phyloP scores from a whole-genome alignment of 1,140 invertebrate genomes.

The Acromyrmex charruanus region DNA sequence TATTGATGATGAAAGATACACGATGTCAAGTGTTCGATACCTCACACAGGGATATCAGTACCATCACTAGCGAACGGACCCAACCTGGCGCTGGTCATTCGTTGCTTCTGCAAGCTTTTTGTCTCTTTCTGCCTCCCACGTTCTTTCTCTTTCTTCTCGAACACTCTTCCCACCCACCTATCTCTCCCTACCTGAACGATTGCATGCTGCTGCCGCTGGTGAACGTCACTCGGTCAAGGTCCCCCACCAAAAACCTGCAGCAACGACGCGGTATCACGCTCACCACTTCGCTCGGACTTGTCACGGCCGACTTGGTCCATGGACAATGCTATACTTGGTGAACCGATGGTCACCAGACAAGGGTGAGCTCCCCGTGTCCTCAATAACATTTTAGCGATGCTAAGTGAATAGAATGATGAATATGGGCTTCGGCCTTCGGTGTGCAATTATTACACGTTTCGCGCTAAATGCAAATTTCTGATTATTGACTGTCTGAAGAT shows the following conservation, averaged over 20 bases:
- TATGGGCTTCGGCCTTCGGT: slow-evolving; percentile 34
- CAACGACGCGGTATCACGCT: slow-evolving; percentile 23
- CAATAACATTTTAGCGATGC: slow-evolving; percentile 41
- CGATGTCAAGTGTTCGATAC: slow-evolving; percentile 32
- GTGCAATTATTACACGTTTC: background rate
- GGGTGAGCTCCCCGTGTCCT: slow-evolving; percentile 59
- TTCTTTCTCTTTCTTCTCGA: slow-evolving; percentile 11
- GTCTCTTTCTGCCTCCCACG: background rate
- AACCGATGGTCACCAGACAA: slow-evolving; percentile 52
- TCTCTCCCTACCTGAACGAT: slow-evolving; percentile 43
- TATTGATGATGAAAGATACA: slow-evolving; percentile 46
- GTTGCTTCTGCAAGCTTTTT: slow-evolving; percentile 9
- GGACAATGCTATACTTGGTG: slow-evolving; percentile 80
- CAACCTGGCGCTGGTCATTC: slow-evolving; percentile 9
- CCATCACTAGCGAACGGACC: background rate
- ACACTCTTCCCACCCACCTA: slow-evolving; percentile 16
- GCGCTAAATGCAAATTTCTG: slow-evolving; percentile 4
- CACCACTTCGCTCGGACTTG: background rate
- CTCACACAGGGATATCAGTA: slow-evolving; percentile 20
- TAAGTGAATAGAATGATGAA: slow-evolving; percentile 22
- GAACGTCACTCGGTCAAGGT: slow-evolving; percentile 84
- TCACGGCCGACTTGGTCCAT: slow-evolving; percentile 62
- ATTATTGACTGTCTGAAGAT: slow-evolving; percentile 16
- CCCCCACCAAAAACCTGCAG: slow-evolving; percentile 80
- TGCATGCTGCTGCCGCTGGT: slow-evolving; percentile 57